Conservation (phyloP, 2,888 invertebrate species). For the Eustalomyia histrio region DNA sequence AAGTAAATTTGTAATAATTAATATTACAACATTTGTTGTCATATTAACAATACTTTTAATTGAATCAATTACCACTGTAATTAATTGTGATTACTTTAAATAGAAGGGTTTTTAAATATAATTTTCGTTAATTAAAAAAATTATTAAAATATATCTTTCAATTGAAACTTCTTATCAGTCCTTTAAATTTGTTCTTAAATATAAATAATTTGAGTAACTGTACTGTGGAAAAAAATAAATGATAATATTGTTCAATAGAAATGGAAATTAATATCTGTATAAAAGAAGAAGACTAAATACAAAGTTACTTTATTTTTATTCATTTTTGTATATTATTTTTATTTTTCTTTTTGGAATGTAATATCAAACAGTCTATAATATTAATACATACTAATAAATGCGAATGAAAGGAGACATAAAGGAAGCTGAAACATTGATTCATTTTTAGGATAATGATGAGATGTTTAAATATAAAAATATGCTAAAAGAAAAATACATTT, state of each 20-base stretch:
- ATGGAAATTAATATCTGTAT: conserved; percentile 21
- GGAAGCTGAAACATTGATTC: conserved; percentile 30
- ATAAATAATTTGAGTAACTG: no score
- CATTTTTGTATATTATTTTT: neutral
- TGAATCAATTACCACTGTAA: no score
- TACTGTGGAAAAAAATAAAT: conserved; percentile 16
- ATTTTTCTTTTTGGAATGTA: conserved; percentile 28
- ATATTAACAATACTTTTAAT: no score
- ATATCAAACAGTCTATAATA: conserved; percentile 27
- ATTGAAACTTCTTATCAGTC: no score
- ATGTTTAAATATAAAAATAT: conserved; percentile 20
- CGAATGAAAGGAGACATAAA: conserved; percentile 16
- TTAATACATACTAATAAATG: conserved; percentile 18
- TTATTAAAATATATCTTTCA: no score
- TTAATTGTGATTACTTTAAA: no score
- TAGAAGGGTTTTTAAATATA: no score
- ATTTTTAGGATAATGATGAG: conserved; percentile 25
- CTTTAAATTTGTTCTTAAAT: no score
- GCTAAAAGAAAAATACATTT: neutral
- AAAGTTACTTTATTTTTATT: conserved; percentile 22
- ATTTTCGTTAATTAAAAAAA: no score
- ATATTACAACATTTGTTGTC: no score
- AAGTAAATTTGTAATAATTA: no score
- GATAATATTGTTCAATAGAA: conserved; percentile 33
- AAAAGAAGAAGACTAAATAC: conserved; percentile 6